A percentile compares a stretch with the other conserved stretches of the same genome.
phyloP scores from a whole-genome alignment of 2,888 invertebrate species.

The Synanthedon andrenaeformis region DNA sequence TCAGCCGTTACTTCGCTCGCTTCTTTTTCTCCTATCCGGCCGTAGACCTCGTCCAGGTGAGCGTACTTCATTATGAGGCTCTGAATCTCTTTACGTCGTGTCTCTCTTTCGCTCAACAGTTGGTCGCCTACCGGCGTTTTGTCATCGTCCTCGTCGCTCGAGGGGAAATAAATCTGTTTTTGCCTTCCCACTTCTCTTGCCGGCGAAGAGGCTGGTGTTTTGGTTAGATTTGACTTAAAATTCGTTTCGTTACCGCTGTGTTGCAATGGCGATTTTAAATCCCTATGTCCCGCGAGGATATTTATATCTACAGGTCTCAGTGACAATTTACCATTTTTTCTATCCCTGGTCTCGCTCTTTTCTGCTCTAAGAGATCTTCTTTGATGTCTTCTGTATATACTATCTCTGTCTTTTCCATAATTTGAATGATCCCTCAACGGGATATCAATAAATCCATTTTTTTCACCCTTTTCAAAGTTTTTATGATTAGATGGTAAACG shows the following conservation, averaged over 20 bases:
- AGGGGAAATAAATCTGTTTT: conserved; percentile 60
- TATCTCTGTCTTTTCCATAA: conserved; percentile 62
- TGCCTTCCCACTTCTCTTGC: conserved; percentile 45
- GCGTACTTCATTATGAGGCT: conserved; percentile 86
- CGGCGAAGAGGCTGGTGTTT: conserved; percentile 51
- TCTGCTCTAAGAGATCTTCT: conserved; percentile 72
- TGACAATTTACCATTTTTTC: conserved; percentile 54
- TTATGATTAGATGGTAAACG: conserved; percentile 47
- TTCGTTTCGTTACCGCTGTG: conserved; percentile 44
- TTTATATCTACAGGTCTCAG: conserved; percentile 69
- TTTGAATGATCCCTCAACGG: conserved; percentile 33
- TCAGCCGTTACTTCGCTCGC: conserved; percentile 32
- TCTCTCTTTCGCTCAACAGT: conserved; percentile 78
- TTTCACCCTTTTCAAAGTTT: conserved; percentile 43
- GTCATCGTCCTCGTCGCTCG: conserved; percentile 63
- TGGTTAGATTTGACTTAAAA: conserved; percentile 28
- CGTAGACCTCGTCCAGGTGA: conserved; percentile 80
- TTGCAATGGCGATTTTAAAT: conserved; percentile 64
- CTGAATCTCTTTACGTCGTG: conserved; percentile 85
- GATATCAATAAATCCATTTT: conserved; percentile 45
- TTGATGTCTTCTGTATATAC: conserved; percentile 60
- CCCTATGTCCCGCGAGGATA: conserved; percentile 54
- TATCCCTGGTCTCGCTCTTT: conserved; percentile 73
- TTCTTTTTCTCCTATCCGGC: conserved; percentile 52
- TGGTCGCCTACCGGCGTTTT: conserved; percentile 68